These are phyloP conservation scores for Ochropleura leucogaster DNA, from an alignment of 2,888 invertebrate genomes.

Conservation along the genomic window DNA sequence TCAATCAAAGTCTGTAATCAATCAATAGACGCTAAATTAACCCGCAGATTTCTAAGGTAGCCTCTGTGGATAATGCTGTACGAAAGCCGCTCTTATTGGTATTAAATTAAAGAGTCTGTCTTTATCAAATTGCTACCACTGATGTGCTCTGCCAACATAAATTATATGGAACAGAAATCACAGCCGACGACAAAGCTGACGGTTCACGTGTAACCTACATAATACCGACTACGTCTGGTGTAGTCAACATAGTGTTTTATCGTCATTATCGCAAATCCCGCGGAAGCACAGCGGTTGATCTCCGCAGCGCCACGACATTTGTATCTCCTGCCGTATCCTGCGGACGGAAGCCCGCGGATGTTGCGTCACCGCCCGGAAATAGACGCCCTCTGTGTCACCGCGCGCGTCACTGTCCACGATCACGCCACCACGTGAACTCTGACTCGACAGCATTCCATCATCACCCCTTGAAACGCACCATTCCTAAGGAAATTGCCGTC, in stretches of 20 bases:
- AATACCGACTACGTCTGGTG: slow-evolving; percentile 36
- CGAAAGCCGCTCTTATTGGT: not conserved
- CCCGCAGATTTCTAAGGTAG: not conserved
- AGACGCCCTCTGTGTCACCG: slow-evolving; percentile 88
- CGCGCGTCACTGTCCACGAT: slow-evolving; percentile 67
- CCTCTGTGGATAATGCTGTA: not conserved
- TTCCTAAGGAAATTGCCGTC: slow-evolving; percentile 74
- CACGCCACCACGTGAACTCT: slow-evolving; percentile 46
- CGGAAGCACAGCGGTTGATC: slow-evolving; percentile 82
- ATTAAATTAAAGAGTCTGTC: not conserved
- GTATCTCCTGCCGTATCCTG: slow-evolving; percentile 86
- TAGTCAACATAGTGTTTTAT: slow-evolving; percentile 40
- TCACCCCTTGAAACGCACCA: slow-evolving; percentile 35
- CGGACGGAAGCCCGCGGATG: slow-evolving; percentile 86
- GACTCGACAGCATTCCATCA: slow-evolving; percentile 64
- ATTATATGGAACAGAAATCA: not conserved
- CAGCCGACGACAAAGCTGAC: slow-evolving; percentile 5
- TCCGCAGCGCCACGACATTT: slow-evolving; percentile 75
- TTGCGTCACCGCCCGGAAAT: slow-evolving; percentile 89
- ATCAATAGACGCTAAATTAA: not conserved
- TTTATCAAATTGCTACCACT: not conserved
- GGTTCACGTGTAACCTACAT: slow-evolving; percentile 23
- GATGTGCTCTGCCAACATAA: not conserved
- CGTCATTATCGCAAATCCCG: slow-evolving; percentile 78
- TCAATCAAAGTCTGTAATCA: not conserved